Evolutionary conservation across 1,140 invertebrate species (phyloP), one percentile per base, ranked within the genome.

Genomic region (Oryzaephilus surinamensis): DNA sequence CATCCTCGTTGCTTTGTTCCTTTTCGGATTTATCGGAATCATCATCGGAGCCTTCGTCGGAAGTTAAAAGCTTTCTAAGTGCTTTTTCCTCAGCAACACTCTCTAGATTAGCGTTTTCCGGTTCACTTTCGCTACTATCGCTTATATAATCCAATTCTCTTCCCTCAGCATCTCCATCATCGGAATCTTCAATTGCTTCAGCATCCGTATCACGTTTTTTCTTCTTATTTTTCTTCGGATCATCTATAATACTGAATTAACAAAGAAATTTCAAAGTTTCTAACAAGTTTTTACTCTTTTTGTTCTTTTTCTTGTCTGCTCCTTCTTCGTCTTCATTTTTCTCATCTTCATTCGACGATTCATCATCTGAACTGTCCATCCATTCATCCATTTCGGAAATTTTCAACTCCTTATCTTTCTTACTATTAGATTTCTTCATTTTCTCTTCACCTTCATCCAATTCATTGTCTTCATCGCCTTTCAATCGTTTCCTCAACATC

Each of bases 161-260:
- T 1, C 91, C 91, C 69, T 97, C 93, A 56, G 87, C 89, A 63
- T 97, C 92, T 0, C 92, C 92, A 63, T 96, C 92, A 66, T 96
- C 92, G 55, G 90, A 95, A 62, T 97, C 93, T 63, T 97, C 92
- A 34, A 87, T 74, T 0, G 89, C 89, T 56, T 93, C 90, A 50
- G 84, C 79, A 52, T 94, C 81, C 0, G 88, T 78, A 43, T 74
- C 74, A 41, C 80, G 69, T 37, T 78, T 79, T 54, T 88, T 87
- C 58, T 73, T 72, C 34, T 61, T 79, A 54, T 88, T 87, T 58
- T 73, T 72, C 34, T 61, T 51, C 4, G 38, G 14, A 32, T 32
- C 37, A 35, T 30, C 41, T 48, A 20, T n/a, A 45, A 40, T 2
- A n/a, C n/a, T n/a, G n/a, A n/a, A n/a, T n/a, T n/a, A n/a, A 21